These are phyloP conservation scores for Nasonia giraulti DNA, from an alignment of 1,140 invertebrate genomes.

Conservation along the genomic window DNA sequence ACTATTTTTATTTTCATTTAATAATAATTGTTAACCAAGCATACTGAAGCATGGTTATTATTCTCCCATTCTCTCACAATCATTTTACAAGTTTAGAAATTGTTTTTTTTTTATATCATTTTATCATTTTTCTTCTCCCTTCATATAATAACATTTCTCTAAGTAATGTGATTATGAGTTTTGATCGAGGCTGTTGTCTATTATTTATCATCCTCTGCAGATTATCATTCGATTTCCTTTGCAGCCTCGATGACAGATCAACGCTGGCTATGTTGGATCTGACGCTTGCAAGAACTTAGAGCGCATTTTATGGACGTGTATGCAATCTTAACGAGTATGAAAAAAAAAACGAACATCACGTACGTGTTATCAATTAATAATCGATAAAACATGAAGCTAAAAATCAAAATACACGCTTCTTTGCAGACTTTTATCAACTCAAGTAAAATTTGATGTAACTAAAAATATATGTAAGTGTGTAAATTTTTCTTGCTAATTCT, in stretches of 20 bases:
- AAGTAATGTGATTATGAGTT: conserved; percentile 55
- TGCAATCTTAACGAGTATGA: conserved; percentile 41
- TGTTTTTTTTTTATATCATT: conserved; percentile 48
- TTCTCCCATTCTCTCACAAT: conserved; percentile 52
- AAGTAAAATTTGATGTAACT: conserved; percentile 1
- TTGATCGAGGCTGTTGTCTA: conserved; percentile 49
- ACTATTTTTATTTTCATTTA: conserved; percentile 54
- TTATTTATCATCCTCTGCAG: conserved; percentile 11
- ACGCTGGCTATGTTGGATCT: conserved; percentile 28
- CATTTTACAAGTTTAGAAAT: conserved; percentile 55
- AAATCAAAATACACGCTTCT: conserved; percentile 43
- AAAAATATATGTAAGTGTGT: background rate
- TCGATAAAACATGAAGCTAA: conserved; percentile 42
- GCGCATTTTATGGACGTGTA: conserved; percentile 47
- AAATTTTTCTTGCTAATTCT: background rate
- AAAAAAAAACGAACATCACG: background rate
- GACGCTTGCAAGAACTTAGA: conserved; percentile 41
- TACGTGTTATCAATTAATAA: conserved; percentile 39
- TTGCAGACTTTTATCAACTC: conserved; percentile 19
- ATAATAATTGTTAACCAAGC: conserved; percentile 58
- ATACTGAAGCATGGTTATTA: conserved; percentile 57
- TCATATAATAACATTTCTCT: conserved; percentile 49
- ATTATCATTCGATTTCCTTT: conserved; percentile 16
- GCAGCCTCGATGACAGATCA: conserved; percentile 34
- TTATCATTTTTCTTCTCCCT: conserved; percentile 42